Percentiles rank a stretch among this genome's conserved stretches.
phyloP scores from a whole-genome alignment of 2,888 invertebrate species.

The Tanypteryx hageni region DNA sequence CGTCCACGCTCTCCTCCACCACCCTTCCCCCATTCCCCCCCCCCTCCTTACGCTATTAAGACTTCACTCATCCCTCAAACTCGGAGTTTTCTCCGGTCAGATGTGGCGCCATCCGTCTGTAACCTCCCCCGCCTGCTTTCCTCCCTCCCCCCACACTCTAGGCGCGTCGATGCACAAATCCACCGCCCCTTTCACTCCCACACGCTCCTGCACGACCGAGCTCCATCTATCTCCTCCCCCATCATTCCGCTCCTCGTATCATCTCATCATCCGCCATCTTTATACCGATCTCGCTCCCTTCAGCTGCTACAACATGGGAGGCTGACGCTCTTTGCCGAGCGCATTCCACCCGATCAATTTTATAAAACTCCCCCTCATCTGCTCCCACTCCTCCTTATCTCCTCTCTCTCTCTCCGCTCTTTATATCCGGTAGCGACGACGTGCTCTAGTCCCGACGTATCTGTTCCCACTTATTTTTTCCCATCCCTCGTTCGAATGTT shows the following conservation, averaged over 20 bases:
- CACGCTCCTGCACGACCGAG: too few relatives aligned
- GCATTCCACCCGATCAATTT: slow-evolving; percentile 23
- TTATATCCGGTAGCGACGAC: not conserved
- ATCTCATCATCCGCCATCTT: too few relatives aligned
- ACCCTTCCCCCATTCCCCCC: too few relatives aligned
- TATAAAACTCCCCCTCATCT: not conserved
- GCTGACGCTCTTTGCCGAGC: not conserved
- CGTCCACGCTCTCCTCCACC: too few relatives aligned
- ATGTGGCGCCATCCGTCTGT: not conserved
- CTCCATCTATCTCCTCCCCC: too few relatives aligned
- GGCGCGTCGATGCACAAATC: not conserved
- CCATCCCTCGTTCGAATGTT: not conserved
- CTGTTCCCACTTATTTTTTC: not conserved
- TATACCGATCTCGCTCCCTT: not conserved
- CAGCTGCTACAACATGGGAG: not conserved
- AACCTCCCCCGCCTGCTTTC: not conserved
- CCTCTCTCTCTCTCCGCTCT: not conserved
- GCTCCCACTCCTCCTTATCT: not conserved
- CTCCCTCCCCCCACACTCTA: not conserved
- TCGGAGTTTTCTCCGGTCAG: not conserved
- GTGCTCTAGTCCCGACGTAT: not conserved
- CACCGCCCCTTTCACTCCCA: too few relatives aligned
- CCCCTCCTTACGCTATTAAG: not conserved
- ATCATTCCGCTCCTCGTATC: too few relatives aligned
- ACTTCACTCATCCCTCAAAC: not conserved